Evolutionary conservation across 2,113 vertebrate species (phyloP), one percentile per base, ranked within the genome.

Genomic region (Neogobius melanostomus): DNA sequence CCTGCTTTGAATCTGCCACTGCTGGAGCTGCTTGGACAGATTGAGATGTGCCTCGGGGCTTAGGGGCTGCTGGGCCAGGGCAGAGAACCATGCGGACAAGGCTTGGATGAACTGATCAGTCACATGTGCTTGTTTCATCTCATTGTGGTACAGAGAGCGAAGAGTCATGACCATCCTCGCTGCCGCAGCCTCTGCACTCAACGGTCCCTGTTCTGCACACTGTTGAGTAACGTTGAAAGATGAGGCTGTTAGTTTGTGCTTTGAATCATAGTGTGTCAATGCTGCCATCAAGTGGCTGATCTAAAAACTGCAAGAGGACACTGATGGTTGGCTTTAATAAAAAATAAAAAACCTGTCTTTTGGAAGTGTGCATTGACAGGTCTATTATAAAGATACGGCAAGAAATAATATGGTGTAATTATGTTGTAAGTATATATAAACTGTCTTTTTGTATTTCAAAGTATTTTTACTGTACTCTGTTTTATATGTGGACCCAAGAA

Each of bases 201-300:
- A 69, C 53, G 88, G 73, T 64, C 75, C 77, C 71, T 61, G 54
- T 28, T 42, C 64, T 64, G 72, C 67, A 57, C 71, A 61, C 88
- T 91, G 82, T 75, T 74, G 45, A 79, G 83, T 36, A 81, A 83
- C 43, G 79, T 44, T 48, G n/a, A 79, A 48, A 76, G 15, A 69
- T 49, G 57, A n/a, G 81, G 17, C 6, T 48, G 44, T 7, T 9
- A 45, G 6, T 42, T 53, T 36, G 28, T 4, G 28, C 28, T 36
- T 36, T 36, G 28, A 36, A 4, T 60, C 12, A 42, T 21, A 59
- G 59, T 77, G 77, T 69, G 50, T 72, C 74, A 78, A 90, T 82
- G 90, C 81, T 91, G 85, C 86, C 88, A 87, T 69, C 90, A 77
- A 86, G 89, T 91, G 91, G 85, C n/a, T 9, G 9, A 7, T 64